A percentile compares a stretch with the other conserved stretches of the same genome.
These are phyloP conservation scores for Resseliella maxima DNA, from an alignment of 2,888 invertebrate genomes.

Conservation along the genomic window DNA sequence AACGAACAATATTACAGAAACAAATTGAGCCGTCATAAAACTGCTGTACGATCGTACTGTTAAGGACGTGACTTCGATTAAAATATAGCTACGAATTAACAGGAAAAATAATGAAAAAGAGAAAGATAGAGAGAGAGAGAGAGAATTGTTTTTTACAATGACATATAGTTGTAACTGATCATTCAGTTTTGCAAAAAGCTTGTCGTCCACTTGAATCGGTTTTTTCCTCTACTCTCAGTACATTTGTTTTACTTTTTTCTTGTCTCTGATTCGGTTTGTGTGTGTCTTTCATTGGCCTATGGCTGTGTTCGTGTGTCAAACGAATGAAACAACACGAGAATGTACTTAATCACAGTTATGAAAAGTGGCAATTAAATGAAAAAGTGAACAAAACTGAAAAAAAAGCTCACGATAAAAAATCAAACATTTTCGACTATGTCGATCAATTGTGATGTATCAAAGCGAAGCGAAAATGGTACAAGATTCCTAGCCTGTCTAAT, in stretches of 20 bases:
- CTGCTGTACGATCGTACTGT: conserved; percentile 37
- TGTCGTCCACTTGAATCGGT: conserved; percentile 33
- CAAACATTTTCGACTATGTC: background rate
- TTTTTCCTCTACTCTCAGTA: conserved; percentile 12
- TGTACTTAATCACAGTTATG: conserved; percentile 30
- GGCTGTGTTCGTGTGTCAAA: background rate
- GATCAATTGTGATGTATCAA: background rate
- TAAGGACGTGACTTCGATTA: conserved; percentile 49
- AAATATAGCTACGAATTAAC: background rate
- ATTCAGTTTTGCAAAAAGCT: conserved; percentile 1
- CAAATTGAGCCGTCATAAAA: background rate
- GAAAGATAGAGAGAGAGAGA: too few species aligned
- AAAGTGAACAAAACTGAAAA: background rate
- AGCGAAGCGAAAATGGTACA: background rate
- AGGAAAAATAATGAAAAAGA: background rate
- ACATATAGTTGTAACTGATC: background rate
- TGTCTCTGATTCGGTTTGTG: background rate
- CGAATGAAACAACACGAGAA: conserved; percentile 14
- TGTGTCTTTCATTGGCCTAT: background rate
- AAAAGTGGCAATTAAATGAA: background rate
- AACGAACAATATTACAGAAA: background rate
- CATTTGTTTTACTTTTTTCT: too few species aligned
- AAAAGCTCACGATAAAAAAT: background rate
- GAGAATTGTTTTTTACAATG: too few species aligned
- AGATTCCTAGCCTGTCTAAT: background rate